Base-by-base conservation (phyloP, 2,888 invertebrate genomes). In the Sclerodermus sp. region DNA sequence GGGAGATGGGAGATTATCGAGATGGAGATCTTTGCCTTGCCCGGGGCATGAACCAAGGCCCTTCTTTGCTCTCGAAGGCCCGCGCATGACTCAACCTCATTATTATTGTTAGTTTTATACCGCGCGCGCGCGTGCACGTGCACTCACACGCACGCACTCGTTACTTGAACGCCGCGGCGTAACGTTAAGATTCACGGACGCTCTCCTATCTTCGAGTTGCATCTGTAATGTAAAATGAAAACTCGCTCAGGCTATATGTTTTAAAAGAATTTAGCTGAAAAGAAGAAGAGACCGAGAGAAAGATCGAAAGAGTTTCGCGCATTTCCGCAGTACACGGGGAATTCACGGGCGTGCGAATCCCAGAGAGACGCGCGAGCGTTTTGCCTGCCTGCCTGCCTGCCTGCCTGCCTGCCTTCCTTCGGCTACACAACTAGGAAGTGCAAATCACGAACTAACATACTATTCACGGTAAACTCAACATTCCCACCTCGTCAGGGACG, bases 41-140 rank as follows among this genome's bases (percentile, higher is more conserved):
- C 73, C 69, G 71, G 69, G 76, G 77, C 72, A 64, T 61, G 51
- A 67, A 70, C 63, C 76, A 76, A 77, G 76, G 76, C 66, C 73
- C 74, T 67, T 67, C 64, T 60, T 64, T 57, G 55, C 64, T 67
- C 66, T 56, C 63, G 73, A 74, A 75, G 75, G 74, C 66, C 66
- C 68, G 53, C 67, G 57, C 59, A 65, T 77, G 74, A 77, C 69
- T 76, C 77, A 76, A 70, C 65, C 67, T 70, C 67, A 71, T 72
- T 68, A 71, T 70, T 68, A 68, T 67, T 63, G 60, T 65, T 59
- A 58, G 62, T 70, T 67, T 67, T 67, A 59, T 61, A 61, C 59
- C 43, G 53, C 54, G 40, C 41, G 32, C 18, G 45, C 16, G 14
- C 0, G 12, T 17, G 1, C 29, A 12, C n/a, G n/a, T 12, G 13